Conservation (phyloP, 2,113 vertebrate genomes). For the Pollachius pollachius region DNA sequence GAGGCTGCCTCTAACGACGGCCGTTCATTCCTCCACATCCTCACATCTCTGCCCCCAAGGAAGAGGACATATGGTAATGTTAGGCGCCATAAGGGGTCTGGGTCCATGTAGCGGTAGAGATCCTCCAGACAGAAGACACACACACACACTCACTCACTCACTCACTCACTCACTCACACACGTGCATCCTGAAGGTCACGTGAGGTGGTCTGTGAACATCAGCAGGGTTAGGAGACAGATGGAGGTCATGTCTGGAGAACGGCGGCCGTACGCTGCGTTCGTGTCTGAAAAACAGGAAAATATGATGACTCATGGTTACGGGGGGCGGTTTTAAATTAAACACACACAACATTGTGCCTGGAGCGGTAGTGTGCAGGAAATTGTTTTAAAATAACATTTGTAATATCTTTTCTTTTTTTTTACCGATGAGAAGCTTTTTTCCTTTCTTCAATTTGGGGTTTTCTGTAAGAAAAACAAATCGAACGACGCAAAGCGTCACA, state of each 20-base stretch:
- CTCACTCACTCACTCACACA: too few species aligned
- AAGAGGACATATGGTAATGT: too few species aligned
- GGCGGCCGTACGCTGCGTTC: conserved; percentile 30
- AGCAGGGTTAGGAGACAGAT: conserved; percentile 58
- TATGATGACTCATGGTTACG: not conserved
- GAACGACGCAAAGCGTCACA: not conserved
- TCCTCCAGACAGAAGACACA: too few species aligned
- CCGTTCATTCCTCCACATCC: too few species aligned
- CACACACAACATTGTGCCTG: not conserved
- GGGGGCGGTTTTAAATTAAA: not conserved
- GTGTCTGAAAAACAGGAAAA: conserved; percentile 1
- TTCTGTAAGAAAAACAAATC: conserved; percentile 60
- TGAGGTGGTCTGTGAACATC: conserved; percentile 81
- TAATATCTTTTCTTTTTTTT: conserved; percentile 24
- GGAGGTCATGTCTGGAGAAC: conserved; percentile 59
- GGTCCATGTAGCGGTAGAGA: too few species aligned
- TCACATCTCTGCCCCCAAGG: too few species aligned
- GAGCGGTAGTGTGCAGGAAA: too few species aligned
- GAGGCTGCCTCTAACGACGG: too few species aligned
- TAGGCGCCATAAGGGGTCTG: too few species aligned
- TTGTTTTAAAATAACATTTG: too few species aligned
- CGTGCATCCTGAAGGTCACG: conserved; percentile 65
- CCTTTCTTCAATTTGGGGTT: conserved; percentile 83
- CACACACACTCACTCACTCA: too few species aligned
- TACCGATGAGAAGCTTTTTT: conserved; percentile 73